Base-by-base conservation (phyloP, 2,888 invertebrate genomes). In the Zygogramma bicolorata region DNA sequence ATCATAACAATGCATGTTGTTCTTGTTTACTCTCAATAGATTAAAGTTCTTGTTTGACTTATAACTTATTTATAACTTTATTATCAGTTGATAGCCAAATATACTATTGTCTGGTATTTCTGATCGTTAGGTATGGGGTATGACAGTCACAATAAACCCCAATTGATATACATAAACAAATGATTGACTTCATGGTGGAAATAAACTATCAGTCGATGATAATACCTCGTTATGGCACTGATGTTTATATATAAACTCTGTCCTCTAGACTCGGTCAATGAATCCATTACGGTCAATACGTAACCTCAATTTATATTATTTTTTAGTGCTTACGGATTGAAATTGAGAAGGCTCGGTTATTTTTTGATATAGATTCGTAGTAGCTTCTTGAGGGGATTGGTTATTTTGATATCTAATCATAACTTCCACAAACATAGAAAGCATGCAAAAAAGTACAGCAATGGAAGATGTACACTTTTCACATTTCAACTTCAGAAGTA, bases 41-140 rank as follows among this genome's bases (percentile, higher is more conserved):
- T 65, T 65, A 53, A 57, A 53, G 65, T 65, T 22, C 34, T 65
- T 65, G 49, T 65, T 53, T 65, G 34, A 65, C 53, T 65, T 25
- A 65, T 31, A 38, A 49, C 7, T 6, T 65, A 65, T 49, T 53
- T 57, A 63, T 63, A 63, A 46, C 46, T 8, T n/a, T 20, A 10
- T 53, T 65, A 65, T 65, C 65, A 25, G 7, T 3, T 34, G 8
- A 57, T 57, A 57, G 10, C 34, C 22, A 65, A 53, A 34, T 57
- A 53, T 49, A 29, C 27, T 27, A 13, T 27, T 25, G 27, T 27
- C 25, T 53, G 53, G 53, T n/a, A 53, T 53, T 22, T 25, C n/a
- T 27, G 27, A 53, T 53, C n/a, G n/a, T n/a, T n/a, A 53, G 53
- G 25, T 53, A 53, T 22, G 53, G 53, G n/a, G n/a, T n/a, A n/a